Evolutionary conservation across 2,888 invertebrate species (phyloP).

Genomic region (Mimumesa dahlbomi): DNA sequence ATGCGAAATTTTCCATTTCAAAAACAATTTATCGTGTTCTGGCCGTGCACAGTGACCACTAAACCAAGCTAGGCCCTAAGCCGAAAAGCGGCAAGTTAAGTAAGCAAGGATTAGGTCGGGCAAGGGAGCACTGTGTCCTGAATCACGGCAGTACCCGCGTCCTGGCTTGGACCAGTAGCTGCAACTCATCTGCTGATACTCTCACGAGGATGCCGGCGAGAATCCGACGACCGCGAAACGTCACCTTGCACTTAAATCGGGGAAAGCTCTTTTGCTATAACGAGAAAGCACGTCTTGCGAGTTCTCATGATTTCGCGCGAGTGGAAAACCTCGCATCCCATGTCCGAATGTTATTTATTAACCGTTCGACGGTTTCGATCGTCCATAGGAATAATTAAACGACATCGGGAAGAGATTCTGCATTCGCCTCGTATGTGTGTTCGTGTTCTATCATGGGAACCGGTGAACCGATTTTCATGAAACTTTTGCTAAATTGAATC

Average conservation of each 20-base stretch:
- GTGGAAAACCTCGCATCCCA: conserved; percentile 3
- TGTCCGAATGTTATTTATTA: not conserved
- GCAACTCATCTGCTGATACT: conserved; percentile 72
- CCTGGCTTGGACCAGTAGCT: conserved; percentile 33
- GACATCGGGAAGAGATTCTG: no score
- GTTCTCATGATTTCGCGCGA: conserved; percentile 47
- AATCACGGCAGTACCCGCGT: conserved; percentile 18
- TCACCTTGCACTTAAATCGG: conserved; percentile 75
- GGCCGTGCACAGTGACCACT: conserved; percentile 64
- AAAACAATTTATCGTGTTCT: conserved; percentile 49
- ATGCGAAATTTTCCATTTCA: conserved; percentile 24
- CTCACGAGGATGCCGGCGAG: conserved; percentile 78
- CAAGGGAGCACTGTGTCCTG: conserved; percentile 39
- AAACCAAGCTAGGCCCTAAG: conserved; percentile 72
- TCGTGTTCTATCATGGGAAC: no score
- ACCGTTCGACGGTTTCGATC: not conserved
- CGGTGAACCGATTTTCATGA: no score
- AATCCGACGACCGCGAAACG: conserved; percentile 74
- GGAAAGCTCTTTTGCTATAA: conserved; percentile 63
- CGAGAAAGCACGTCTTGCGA: conserved; percentile 57
- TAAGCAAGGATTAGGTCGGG: conserved; percentile 75
- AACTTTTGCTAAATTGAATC: no score
- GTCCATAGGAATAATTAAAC: no score
- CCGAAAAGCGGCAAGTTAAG: conserved; percentile 78
- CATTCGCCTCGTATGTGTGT: no score